Percentiles rank a stretch among this genome's conserved stretches.
These are phyloP conservation scores for Pterois miles DNA, from an alignment of 2,797 vertebrate species.

Conservation along the genomic window DNA sequence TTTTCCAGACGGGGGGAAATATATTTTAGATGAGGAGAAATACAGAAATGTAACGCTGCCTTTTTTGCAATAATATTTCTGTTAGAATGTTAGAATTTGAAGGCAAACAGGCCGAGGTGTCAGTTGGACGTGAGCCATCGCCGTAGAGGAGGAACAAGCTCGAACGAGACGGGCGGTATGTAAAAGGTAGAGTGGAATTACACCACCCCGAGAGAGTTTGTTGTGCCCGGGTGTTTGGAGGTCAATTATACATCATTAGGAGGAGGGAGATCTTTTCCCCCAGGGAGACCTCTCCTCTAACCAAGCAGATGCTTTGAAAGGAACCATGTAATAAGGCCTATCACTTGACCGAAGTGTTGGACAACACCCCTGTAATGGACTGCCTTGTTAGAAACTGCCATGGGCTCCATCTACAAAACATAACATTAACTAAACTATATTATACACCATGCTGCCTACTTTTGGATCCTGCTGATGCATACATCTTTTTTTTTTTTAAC, in stretches of 20 bases:
- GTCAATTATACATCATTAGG: constrained; percentile 82
- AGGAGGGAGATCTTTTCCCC: constrained; percentile 70
- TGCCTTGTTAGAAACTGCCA: constrained; percentile 75
- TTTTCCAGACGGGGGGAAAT: neutral
- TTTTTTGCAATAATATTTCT: constrained; percentile 1
- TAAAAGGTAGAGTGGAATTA: constrained; percentile 73
- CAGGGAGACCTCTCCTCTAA: constrained; percentile 69
- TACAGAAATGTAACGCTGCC: no score
- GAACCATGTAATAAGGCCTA: constrained; percentile 74
- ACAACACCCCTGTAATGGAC: constrained; percentile 78
- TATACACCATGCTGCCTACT: constrained; percentile 22
- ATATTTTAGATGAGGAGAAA: neutral
- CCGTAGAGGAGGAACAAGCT: constrained; percentile 68
- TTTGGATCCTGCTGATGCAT: constrained; percentile 42
- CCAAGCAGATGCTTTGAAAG: constrained; percentile 74
- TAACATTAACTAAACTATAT: constrained; percentile 56
- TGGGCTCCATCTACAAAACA: constrained; percentile 56
- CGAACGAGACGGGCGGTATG: constrained; percentile 64
- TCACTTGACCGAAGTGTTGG: constrained; percentile 74
- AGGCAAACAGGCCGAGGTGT: constrained; percentile 42
- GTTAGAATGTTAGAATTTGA: constrained; percentile 14
- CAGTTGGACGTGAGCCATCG: constrained; percentile 53
- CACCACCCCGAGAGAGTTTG: constrained; percentile 70
- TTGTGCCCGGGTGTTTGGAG: constrained; percentile 77
- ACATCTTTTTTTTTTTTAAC: neutral